Conservation (phyloP, 1,140 invertebrate species). For the Formica exsecta region DNA sequence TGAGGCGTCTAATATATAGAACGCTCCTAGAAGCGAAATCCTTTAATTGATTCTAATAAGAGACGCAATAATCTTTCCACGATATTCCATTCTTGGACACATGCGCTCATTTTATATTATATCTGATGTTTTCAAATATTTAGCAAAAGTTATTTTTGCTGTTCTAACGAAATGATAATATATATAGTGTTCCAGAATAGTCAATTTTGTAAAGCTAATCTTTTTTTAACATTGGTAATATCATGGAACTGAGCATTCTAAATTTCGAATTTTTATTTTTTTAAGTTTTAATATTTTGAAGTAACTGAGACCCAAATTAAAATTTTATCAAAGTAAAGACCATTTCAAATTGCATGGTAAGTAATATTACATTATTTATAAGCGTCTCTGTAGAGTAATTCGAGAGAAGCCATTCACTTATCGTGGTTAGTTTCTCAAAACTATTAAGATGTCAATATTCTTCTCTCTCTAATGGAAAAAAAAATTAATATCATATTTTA, state of each 20-base stretch:
- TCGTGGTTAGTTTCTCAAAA: not conserved
- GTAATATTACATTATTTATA: slow-evolving; percentile 50
- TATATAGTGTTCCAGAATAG: not conserved
- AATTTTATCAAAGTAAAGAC: slow-evolving; percentile 43
- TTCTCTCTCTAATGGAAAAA: not conserved
- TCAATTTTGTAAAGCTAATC: not conserved
- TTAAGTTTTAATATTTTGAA: not conserved
- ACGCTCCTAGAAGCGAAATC: slow-evolving; percentile 3
- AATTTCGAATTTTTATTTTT: slow-evolving; percentile 6
- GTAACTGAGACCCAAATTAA: slow-evolving; percentile 38
- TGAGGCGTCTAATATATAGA: slow-evolving; percentile 19
- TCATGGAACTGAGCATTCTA: not conserved
- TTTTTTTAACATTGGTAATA: not conserved
- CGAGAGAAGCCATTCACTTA: slow-evolving; percentile 1
- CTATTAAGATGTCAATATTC: not conserved
- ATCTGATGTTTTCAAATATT: not conserved
- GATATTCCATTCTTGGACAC: not conserved
- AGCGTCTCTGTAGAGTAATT: slow-evolving; percentile 17
- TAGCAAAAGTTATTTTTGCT: not conserved
- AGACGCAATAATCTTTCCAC: slow-evolving; percentile 24
- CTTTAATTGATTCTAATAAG: slow-evolving; percentile 53
- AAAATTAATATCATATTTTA: not conserved
- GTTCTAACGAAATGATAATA: not conserved
- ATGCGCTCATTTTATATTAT: not conserved
- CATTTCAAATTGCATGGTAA: slow-evolving; percentile 26